These are phyloP conservation scores for Arge pagana DNA, from an alignment of 2,888 invertebrate species.

Conservation along the genomic window DNA sequence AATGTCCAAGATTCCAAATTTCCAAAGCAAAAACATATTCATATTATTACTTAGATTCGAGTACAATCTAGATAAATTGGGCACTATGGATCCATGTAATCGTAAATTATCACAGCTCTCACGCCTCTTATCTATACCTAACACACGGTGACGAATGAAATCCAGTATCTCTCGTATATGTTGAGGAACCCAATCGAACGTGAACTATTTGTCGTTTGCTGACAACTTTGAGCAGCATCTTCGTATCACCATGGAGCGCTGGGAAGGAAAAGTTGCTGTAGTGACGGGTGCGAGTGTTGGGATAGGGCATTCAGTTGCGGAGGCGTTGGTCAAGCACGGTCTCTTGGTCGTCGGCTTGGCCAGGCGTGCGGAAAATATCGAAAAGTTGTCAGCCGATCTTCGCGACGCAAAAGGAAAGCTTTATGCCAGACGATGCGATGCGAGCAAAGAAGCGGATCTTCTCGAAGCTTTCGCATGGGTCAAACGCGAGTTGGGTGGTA, in stretches of 20 bases:
- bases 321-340: constrained; percentile 59
- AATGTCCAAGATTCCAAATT: too few species aligned
- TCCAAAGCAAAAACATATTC: too few species aligned
- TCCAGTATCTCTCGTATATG: too few species aligned
- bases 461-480: constrained; percentile 35
- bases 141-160: too few species aligned
- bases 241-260: constrained; percentile 60
- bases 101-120: too few species aligned
- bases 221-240: too few species aligned
- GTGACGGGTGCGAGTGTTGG: constrained; percentile 70
- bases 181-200: too few species aligned
- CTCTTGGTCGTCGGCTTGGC: constrained; percentile 64
- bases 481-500: constrained; percentile 49
- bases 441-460: constrained; percentile 36
- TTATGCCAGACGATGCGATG: constrained; percentile 39
- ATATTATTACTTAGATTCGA: too few species aligned
- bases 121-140: too few species aligned
- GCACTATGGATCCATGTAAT: too few species aligned
- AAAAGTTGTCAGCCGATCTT: constrained; percentile 37
- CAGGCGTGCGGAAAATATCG: constrained; percentile 58
- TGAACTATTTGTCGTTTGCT: too few species aligned
- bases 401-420: constrained; percentile 43
- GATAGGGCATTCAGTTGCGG: constrained; percentile 62
- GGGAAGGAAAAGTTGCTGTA: constrained; percentile 66
- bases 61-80: too few species aligned